phyloP scores from a whole-genome alignment of 1,140 invertebrate species.

The Agrypnia vestita region DNA sequence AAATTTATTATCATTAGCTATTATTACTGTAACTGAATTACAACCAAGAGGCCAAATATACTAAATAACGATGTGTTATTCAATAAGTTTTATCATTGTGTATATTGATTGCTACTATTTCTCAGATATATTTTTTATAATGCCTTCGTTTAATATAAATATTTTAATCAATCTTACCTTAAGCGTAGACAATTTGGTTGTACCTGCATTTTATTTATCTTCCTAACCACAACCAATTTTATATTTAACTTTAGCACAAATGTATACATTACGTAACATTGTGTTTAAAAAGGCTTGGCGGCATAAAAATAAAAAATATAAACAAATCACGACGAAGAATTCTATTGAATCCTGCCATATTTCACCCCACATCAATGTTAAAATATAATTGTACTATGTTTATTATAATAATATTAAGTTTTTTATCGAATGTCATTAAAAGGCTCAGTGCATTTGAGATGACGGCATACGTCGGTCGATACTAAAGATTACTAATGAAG shows the following conservation, averaged over 20 bases:
- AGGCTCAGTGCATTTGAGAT: too few species aligned
- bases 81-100: conserved; percentile 4
- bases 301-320: too few species aligned
- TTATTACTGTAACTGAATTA: conserved; percentile 25
- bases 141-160: neutral
- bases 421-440: too few species aligned
- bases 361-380: too few species aligned
- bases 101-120: neutral
- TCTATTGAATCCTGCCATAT: too few species aligned
- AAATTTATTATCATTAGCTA: conserved; percentile 3
- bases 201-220: too few species aligned
- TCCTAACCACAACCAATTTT: neutral
- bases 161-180: neutral
- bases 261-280: neutral
- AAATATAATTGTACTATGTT: too few species aligned
- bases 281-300: too few species aligned
- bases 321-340: too few species aligned
- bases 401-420: too few species aligned
- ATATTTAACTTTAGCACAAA: neutral
- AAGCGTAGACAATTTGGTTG: neutral
- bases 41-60: conserved; percentile 45
- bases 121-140: neutral
- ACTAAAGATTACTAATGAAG: too few species aligned
- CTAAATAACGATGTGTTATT: neutral
- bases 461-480: too few species aligned